Evolutionary conservation across 2,113 vertebrate species (phyloP), one percentile per base, ranked within the genome.

Genomic region (Callionymus lyra): DNA sequence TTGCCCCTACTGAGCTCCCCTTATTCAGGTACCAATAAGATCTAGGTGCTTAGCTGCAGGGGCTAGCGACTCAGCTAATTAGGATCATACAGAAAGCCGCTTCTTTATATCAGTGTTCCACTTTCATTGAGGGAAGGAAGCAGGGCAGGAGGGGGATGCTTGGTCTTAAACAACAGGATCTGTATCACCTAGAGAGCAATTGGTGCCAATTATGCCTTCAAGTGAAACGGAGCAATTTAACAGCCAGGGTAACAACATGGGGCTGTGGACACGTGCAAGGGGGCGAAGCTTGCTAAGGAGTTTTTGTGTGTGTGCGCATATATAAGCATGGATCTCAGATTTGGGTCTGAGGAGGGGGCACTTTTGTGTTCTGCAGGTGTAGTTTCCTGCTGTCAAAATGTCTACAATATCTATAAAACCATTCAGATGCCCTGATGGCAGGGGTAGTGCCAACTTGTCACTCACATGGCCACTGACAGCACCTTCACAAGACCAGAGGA

Each of bases 101-200:
- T 63, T 68, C 61, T 79, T 77, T 81, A 82, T 80, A 70, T 77
- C 50, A 51, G 49, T 39, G 56, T 68, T 62, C 56, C 53, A 74
- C 68, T 70, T 77, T 74, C 70, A 74, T 59, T 11, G 14, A 65
- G 38, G 52, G 31, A 70, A 77, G 63, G 71, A 74, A 77, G 56
- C 52, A 53, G 58, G 56, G 51, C 56, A 65, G 48, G 53, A 56
- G 70, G 66, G 70, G 64, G 70, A 68, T 77, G 76, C 70, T 70
- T 81, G 75, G 59, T 82, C 73, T 87, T 84, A 85, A 87, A 87
- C 84, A 85, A 85, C 85, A 86, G 81, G 81, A 81, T 86, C 74
- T 76, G 76, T 82, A 85, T 87, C 85, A 85, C 85, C 82, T 83
- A 80, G 82, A 82, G 84, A 82, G 82, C 83, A 87, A 84, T 85